phyloP scores from a whole-genome alignment of 2,888 invertebrate genomes.

The Noctua fimbriata region DNA sequence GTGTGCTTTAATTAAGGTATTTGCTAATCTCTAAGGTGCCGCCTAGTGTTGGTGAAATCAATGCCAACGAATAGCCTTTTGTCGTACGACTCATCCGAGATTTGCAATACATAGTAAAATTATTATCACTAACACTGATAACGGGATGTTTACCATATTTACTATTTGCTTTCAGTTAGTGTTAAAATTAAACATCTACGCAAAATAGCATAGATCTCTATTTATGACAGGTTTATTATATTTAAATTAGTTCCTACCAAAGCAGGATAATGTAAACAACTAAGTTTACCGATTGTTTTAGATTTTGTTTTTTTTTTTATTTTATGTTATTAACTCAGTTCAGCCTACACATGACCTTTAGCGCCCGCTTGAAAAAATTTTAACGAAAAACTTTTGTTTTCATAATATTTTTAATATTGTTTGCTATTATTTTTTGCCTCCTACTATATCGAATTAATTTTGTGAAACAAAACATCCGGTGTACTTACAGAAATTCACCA shows the following conservation, averaged over 20 bases:
- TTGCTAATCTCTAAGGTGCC: background rate
- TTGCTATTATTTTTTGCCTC: background rate
- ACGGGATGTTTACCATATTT: too few species aligned
- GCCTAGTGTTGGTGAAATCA: background rate
- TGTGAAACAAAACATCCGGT: conserved; percentile 6
- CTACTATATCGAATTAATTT: background rate
- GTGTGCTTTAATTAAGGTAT: background rate
- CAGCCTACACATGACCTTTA: conserved; percentile 27
- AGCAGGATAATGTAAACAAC: conserved; percentile 1
- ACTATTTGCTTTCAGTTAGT: too few species aligned
- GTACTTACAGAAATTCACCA: background rate
- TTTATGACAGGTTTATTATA: background rate
- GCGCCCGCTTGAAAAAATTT: background rate
- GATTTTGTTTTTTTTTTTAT: background rate
- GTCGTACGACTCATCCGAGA: background rate
- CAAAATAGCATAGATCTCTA: background rate
- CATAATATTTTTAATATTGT: background rate
- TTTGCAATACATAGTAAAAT: background rate
- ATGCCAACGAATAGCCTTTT: background rate
- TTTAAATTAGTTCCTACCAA: conserved; percentile 1
- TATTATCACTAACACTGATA: too few species aligned
- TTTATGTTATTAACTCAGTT: background rate
- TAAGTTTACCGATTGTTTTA: background rate
- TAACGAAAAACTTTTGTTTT: background rate
- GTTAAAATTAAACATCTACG: background rate